These are phyloP conservation scores for Blastobasis lacticolella DNA, from an alignment of 2,888 invertebrate genomes.

Conservation along the genomic window DNA sequence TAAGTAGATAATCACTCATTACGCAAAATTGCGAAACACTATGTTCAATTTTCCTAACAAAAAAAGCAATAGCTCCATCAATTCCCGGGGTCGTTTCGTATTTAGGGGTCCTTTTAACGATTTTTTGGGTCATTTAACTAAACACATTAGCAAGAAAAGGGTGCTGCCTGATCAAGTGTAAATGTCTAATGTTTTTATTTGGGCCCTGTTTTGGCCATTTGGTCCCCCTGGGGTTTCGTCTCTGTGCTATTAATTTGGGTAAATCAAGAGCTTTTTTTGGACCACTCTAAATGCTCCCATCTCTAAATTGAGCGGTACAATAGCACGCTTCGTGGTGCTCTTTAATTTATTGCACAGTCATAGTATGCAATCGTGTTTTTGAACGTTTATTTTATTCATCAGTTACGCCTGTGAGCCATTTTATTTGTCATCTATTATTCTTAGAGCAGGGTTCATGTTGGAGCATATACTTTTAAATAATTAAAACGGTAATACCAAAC, in stretches of 20 bases:
- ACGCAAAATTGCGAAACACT: too few species aligned
- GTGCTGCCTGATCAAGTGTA: conserved; percentile 63
- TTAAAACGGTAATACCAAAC: too few species aligned
- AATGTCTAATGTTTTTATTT: conserved; percentile 65
- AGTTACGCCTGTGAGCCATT: too few species aligned
- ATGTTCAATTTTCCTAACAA: too few species aligned
- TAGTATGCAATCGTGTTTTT: too few species aligned
- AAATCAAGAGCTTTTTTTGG: conserved; percentile 9
- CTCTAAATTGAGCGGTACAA: background rate
- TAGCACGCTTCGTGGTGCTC: too few species aligned
- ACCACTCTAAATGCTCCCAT: background rate
- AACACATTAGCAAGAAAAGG: conserved; percentile 54
- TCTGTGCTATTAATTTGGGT: conserved; percentile 18
- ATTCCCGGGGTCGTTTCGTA: conserved; percentile 11
- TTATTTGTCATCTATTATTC: too few species aligned
- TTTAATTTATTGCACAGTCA: too few species aligned
- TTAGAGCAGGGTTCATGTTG: too few species aligned
- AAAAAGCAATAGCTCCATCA: conserved; percentile 21
- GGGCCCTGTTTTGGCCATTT: conserved; percentile 26
- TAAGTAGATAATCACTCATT: too few species aligned
- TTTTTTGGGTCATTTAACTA: conserved; percentile 62
- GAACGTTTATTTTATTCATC: too few species aligned
- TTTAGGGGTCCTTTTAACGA: conserved; percentile 41
- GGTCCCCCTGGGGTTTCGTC: conserved; percentile 18
- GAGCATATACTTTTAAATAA: too few species aligned